Evolutionary conservation across 1,140 invertebrate genomes (phyloP), one percentile per base, ranked within the genome.

Genomic region (Paralvinella palmiformis): DNA sequence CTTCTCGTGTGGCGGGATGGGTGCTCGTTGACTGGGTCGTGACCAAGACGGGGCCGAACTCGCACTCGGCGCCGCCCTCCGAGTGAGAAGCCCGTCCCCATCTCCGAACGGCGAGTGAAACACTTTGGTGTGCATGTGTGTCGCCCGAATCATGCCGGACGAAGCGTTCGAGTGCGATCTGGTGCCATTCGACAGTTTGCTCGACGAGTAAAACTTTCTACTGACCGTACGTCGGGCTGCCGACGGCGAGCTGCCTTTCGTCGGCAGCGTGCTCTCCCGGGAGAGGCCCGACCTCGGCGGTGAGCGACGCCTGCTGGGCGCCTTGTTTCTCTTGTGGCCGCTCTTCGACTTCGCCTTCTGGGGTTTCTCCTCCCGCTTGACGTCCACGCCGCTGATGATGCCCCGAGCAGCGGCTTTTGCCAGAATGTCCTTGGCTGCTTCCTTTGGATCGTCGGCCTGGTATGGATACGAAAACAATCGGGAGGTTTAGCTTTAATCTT

Each of bases 341-440:
- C 55, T 20, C n/a, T 6, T 33, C 27, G 27, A 22, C 27, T 57
- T 57, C 4, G 20, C 24, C 24, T 7, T 45, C 41, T n/a, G 15
- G 33, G 36, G 20, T 13, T 22, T 22, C 24, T 60, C 44, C 22
- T 35, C 44, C 10, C 35, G 20, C 41, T 41, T 41, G 20, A 41
- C 58, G 24, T n/a, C 58, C 20, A 13, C 55, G 29, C 33, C 27
- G 33, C 36, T 41, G 24, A 68, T 29, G 36, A 59, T 69, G 4
- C 63, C 66, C 7, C 45, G 35, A 15, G 63, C 63, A 7, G 57
- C 58, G n/a, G 66, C 72, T 59, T 68, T 56, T 15, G 71, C 72
- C 4, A 74, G 52, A 45, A 73, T 71, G 61, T 72, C 71, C 52
- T 67, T 70, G 17, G 70, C 71, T 31, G 68, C 59, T 55, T 72